phyloP scores from a whole-genome alignment of 2,797 vertebrate species.

The Schizopygopsis malacanthus region DNA sequence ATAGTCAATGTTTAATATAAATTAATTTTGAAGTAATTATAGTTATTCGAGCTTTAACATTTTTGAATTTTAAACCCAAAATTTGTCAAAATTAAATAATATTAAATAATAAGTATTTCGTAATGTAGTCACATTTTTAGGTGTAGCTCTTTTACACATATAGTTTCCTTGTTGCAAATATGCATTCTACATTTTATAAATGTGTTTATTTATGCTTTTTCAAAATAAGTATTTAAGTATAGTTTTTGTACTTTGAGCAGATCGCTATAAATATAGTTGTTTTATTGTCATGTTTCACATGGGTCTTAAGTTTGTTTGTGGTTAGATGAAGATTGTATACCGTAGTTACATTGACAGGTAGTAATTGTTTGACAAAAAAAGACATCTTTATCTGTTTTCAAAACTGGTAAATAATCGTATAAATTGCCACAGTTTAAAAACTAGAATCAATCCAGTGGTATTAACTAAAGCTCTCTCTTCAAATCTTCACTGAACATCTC shows the following conservation, averaged over 20 bases:
- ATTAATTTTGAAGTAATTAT: not conserved
- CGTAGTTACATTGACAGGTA: not conserved
- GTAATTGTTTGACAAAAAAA: not conserved
- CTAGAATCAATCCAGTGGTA: constrained; percentile 5
- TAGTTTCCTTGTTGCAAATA: not conserved
- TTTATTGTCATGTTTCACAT: not conserved
- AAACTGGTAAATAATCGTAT: not conserved
- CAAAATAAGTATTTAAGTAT: not conserved
- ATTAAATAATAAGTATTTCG: not conserved
- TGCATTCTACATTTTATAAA: not conserved
- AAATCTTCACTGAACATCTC: constrained; percentile 33
- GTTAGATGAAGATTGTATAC: not conserved
- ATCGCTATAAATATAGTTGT: not conserved
- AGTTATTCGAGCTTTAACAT: not conserved
- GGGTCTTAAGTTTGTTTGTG: not conserved
- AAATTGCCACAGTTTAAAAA: not conserved
- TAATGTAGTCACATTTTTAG: not conserved
- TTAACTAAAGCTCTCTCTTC: constrained; percentile 39
- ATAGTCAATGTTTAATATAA: too few relatives aligned
- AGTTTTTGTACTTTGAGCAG: not conserved
- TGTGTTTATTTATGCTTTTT: not conserved
- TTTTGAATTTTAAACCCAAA: too few relatives aligned
- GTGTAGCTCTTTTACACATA: not conserved
- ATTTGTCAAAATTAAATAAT: not conserved
- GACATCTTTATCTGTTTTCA: not conserved